Percentiles rank a stretch among this genome's conserved stretches.
Evolutionary conservation across 1,140 invertebrate genomes (phyloP).

Genomic region (Apocrypta bakeri): DNA sequence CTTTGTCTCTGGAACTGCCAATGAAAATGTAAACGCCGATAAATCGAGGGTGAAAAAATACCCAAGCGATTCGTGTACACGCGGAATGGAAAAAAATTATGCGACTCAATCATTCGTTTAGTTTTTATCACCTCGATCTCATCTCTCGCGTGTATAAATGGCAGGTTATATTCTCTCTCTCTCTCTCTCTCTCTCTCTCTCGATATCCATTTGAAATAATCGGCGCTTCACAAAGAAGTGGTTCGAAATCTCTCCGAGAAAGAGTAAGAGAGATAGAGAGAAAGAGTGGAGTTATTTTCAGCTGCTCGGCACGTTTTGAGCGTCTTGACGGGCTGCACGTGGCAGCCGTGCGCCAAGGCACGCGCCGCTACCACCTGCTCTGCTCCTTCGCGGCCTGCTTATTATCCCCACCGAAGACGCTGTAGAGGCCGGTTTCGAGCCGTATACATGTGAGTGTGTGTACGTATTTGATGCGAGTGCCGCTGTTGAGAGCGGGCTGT

Average conservation of each 20-base stretch:
- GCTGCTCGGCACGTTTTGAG: constrained; percentile 23
- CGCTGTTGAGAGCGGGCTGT: not conserved
- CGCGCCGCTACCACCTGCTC: constrained; percentile 63
- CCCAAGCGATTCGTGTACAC: too few relatives aligned
- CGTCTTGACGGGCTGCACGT: constrained; percentile 49
- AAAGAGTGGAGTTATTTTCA: not conserved
- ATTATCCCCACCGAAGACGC: constrained; percentile 15
- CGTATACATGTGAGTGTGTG: not conserved
- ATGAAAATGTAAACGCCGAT: not conserved
- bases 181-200: too few relatives aligned
- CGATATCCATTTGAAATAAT: not conserved
- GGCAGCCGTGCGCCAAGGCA: constrained; percentile 56
- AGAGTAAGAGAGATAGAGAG: not conserved
- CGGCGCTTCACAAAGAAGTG: not conserved
- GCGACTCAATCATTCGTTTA: not conserved
- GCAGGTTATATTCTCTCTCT: not conserved
- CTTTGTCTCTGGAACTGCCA: too few relatives aligned
- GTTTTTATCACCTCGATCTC: not conserved
- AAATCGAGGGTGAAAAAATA: too few relatives aligned
- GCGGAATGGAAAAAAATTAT: not conserved
- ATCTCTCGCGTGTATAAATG: not conserved
- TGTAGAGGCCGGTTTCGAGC: not conserved
- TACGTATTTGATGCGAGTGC: not conserved
- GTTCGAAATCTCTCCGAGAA: not conserved
- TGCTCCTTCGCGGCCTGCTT: constrained; percentile 55